These are phyloP conservation scores for Nesometra sesokonis DNA, from an alignment of 35 echinoderm and acorn worm species.

Conservation along the genomic window DNA sequence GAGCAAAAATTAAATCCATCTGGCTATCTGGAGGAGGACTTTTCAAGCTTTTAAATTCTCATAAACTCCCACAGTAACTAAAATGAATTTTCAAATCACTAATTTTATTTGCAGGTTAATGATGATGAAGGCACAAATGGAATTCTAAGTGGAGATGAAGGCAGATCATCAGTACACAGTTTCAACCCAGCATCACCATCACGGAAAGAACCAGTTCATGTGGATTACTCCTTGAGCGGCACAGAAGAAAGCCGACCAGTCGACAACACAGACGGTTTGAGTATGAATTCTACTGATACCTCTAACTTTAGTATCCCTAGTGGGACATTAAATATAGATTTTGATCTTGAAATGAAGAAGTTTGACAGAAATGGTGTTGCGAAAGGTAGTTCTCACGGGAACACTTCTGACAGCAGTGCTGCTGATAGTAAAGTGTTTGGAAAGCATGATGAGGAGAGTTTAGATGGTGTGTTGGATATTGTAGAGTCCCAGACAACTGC, in stretches of 20 bases:
- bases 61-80: too few relatives aligned
- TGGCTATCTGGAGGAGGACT: too few relatives aligned
- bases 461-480: neutral
- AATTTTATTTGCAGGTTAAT: neutral
- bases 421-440: neutral
- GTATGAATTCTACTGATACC: conserved; percentile 54
- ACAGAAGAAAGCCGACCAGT: conserved; percentile 13
- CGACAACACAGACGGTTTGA: conserved; percentile 37
- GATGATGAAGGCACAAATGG: neutral
- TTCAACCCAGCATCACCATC: neutral
- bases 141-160: neutral
- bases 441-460: neutral
- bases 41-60: too few relatives aligned
- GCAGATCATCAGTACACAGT: neutral
- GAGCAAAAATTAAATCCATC: too few relatives aligned
- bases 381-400: neutral
- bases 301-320: conserved; percentile 34
- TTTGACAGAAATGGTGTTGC: neutral
- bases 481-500: neutral
- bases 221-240: conserved; percentile 8
- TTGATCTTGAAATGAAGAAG: conserved; percentile 21
- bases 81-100: too few relatives aligned
- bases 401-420: neutral
- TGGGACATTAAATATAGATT: conserved; percentile 27
- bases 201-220: neutral